Evolutionary conservation across 1,140 invertebrate species (phyloP).

Genomic region (Diprion similis): DNA sequence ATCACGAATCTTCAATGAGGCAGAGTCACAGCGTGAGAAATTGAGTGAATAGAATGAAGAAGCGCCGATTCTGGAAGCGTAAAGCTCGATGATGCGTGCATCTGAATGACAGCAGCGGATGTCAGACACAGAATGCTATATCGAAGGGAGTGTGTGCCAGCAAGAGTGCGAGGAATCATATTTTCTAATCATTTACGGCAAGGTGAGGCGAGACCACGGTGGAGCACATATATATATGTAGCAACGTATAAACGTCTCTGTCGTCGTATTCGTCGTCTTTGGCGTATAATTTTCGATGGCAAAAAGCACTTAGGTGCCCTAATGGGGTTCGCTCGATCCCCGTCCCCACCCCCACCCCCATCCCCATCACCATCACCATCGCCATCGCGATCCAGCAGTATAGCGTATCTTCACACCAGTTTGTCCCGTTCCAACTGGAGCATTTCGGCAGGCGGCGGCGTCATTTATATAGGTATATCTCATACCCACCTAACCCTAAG

Average conservation of each 20-base stretch:
- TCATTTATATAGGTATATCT: no score
- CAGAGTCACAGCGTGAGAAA: no score
- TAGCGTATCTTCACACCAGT: no score
- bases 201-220: slow-evolving; percentile 40
- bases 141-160: neutral
- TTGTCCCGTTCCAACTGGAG: no score
- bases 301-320: slow-evolving; percentile 58
- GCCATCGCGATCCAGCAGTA: neutral
- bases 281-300: slow-evolving; percentile 60
- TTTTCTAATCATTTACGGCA: slow-evolving; percentile 55
- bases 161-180: slow-evolving; percentile 58
- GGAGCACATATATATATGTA: slow-evolving; percentile 18
- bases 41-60: no score
- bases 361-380: slow-evolving; percentile 16
- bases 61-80: no score
- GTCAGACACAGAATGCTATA: no score
- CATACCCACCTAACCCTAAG: no score
- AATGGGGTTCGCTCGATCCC: slow-evolving; percentile 31
- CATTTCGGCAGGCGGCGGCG: no score
- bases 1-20: no score
- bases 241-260: slow-evolving; percentile 33
- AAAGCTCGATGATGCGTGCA: no score
- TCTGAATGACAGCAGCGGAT: no score
- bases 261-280: slow-evolving; percentile 44
- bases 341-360: slow-evolving; percentile 10